Evolutionary conservation across 1,140 invertebrate species (phyloP).

Genomic region (Thalassaphorura encarpata): DNA sequence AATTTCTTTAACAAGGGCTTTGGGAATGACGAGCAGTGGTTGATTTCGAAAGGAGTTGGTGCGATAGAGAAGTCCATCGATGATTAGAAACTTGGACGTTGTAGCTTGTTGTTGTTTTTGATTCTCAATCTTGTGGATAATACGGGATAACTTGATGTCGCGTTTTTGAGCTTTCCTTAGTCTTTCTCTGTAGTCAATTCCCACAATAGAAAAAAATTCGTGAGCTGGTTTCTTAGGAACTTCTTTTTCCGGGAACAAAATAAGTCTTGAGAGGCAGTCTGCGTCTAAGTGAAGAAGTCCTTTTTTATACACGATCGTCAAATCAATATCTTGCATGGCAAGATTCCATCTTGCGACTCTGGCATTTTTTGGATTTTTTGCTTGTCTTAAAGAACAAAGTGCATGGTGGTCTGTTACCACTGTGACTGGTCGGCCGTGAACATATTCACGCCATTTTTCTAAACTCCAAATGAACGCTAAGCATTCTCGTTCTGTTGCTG

Average conservation of each 20-base stretch:
- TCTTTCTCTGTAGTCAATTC: not conserved
- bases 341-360: not conserved
- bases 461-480: conserved; percentile 37
- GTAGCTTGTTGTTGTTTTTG: not conserved
- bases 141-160: not conserved
- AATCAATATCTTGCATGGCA: not conserved
- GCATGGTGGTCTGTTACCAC: not conserved
- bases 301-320: not conserved
- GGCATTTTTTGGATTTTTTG: not conserved
- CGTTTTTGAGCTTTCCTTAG: not conserved
- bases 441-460: conserved; percentile 37
- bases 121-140: not conserved
- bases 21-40: not conserved
- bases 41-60: not conserved
- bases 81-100: not conserved
- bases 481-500: conserved; percentile 40
- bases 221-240: not conserved
- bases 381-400: not conserved
- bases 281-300: not conserved
- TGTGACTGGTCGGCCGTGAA: conserved; percentile 34
- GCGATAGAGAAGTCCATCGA: not conserved
- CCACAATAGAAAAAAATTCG: not conserved
- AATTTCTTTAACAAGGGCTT: not conserved
- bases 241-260: not conserved
- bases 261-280: not conserved